phyloP scores from a whole-genome alignment of 2,113 vertebrate species.

The Dolichotis patagonum region DNA sequence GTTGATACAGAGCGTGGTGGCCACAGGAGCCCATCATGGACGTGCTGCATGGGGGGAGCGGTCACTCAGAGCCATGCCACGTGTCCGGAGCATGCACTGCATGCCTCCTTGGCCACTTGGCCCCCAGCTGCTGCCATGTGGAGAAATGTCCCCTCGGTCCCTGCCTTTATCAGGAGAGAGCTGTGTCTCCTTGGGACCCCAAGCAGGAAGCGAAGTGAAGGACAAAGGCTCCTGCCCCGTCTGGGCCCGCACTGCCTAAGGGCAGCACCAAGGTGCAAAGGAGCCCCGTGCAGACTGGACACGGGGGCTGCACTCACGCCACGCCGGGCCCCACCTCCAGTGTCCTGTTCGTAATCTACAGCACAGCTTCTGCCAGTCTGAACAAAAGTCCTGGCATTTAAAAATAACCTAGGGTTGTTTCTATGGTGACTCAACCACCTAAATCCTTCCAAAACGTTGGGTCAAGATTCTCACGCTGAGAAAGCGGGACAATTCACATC shows the following conservation, averaged over 20 bases:
- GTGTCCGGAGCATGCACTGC: background rate
- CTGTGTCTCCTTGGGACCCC: slow-evolving; percentile 1
- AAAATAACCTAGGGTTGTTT: background rate
- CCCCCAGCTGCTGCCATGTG: background rate
- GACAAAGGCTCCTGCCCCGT: background rate
- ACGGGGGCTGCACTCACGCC: background rate
- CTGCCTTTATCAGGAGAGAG: slow-evolving; percentile 18
- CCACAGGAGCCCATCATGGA: background rate
- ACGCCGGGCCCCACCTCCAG: background rate
- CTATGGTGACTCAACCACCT: background rate
- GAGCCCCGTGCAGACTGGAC: background rate
- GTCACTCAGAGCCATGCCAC: background rate
- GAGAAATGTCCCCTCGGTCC: background rate
- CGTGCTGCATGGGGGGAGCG: background rate
- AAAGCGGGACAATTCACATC: background rate
- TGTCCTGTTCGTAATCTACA: background rate
- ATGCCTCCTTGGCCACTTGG: background rate
- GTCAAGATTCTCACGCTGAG: background rate
- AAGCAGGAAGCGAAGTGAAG: slow-evolving; percentile 1
- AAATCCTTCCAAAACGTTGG: background rate
- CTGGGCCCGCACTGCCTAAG: background rate
- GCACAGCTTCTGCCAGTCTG: background rate
- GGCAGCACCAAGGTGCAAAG: background rate
- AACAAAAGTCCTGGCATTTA: slow-evolving; percentile 14
- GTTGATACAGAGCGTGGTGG: background rate